Evolutionary conservation across 2,888 invertebrate species (phyloP).

Genomic region (Horisme vitalbata): DNA sequence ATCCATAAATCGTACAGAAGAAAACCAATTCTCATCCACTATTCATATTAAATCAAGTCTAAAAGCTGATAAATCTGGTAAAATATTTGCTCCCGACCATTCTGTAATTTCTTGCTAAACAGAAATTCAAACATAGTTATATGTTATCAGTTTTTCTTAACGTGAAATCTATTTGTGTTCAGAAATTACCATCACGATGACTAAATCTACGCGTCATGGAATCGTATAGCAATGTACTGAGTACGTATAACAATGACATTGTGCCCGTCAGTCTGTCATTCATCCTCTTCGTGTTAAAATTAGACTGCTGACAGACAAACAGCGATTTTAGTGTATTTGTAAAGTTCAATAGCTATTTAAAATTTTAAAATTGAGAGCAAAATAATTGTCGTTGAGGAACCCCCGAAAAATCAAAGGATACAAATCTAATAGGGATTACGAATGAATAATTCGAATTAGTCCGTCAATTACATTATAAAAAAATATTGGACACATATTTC

Average conservation of each 20-base stretch:
- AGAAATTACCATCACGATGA: slow-evolving; percentile 6
- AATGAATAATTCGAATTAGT: no score
- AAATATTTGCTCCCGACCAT: neutral
- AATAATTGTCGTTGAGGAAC: neutral
- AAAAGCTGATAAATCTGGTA: neutral
- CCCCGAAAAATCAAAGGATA: no score
- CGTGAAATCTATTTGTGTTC: neutral
- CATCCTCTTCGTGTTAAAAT: slow-evolving; percentile 12
- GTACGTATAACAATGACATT: slow-evolving; percentile 13
- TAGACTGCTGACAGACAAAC: slow-evolving; percentile 7
- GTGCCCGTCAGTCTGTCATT: slow-evolving; percentile 11
- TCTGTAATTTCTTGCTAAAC: neutral
- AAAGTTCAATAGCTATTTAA: no score
- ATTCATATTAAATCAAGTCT: no score
- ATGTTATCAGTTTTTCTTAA: no score
- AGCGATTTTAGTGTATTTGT: slow-evolving; percentile 1
- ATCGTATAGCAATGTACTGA: slow-evolving; percentile 5
- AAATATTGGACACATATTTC: no score
- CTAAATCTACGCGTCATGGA: slow-evolving; percentile 9
- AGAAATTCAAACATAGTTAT: neutral
- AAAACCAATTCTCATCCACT: no score
- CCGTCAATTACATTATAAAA: no score
- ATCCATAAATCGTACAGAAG: no score
- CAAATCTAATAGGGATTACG: no score
- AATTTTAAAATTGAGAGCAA: neutral